Evolutionary conservation across 2,888 invertebrate species (phyloP), one percentile per base, ranked within the genome.

Genomic region (Spodoptera picta): DNA sequence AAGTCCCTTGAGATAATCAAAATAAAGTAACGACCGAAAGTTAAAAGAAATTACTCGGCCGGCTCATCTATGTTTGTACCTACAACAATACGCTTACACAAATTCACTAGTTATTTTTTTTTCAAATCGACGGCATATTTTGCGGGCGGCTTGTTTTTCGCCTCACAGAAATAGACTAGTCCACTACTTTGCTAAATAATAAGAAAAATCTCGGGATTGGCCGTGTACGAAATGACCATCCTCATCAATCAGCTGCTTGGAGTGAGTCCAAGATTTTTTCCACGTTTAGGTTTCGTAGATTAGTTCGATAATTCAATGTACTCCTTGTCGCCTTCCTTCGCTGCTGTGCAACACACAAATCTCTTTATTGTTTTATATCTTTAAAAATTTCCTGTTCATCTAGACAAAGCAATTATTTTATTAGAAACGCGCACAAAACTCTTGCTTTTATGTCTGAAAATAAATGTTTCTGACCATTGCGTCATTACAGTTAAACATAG

Each of bases 221-320:
- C 92, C 93, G 94, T 93, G 93, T 91, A 92, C 94, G 90, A 94
- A 93, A 93, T 94, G 94, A 92, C 94, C 94, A 94, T 94, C 94
- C 94, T 94, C 94, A 94, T 94, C 94, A 94, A 94, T 94, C 94
- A 94, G 93, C 93, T 93, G 91, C 90, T 94, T 94, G 94, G 94
- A 93, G 82, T 84, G 84, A 79, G 87, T 92, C 94, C 94, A 94
- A 94, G 85, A 92, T 93, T 94, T 94, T 93, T 94, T 94, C 93
- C 92, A 92, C 93, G 94, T 93, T 94, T 93, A 94, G 91, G 90
- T 93, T 93, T 92, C 86, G 87, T 90, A 93, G 93, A 92, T 93
- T 92, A 90, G 91, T 91, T 89, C 87, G 89, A 90, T 92, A 91
- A 91, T 92, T 91, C 86, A 83, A 87, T 88, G 85, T 86, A 87